A percentile compares a stretch with the other conserved stretches of the same genome.
Conservation (phyloP, 2,888 invertebrate species). For the Oxystoma pomonae region DNA sequence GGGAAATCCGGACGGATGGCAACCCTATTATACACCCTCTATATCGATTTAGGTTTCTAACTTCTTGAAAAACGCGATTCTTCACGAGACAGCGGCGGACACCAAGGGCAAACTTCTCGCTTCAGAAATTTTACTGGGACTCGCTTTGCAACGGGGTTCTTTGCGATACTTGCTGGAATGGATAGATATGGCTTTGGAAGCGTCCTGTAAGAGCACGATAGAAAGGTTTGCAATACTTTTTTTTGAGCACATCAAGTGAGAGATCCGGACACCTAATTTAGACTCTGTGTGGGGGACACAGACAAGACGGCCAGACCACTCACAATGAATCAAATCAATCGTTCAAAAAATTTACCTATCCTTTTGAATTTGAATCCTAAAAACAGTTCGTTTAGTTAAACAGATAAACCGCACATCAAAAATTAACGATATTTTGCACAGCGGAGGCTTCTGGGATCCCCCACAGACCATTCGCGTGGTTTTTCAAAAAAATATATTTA, state of each 20-base stretch:
- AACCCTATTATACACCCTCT: too few relatives aligned
- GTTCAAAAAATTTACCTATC: background rate
- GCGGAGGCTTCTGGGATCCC: too few relatives aligned
- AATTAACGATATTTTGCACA: too few relatives aligned
- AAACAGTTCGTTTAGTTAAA: background rate
- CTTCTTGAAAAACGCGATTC: constrained; percentile 52
- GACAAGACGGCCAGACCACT: too few relatives aligned
- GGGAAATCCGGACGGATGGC: too few relatives aligned
- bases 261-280: too few relatives aligned
- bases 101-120: constrained; percentile 45
- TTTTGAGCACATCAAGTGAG: too few relatives aligned
- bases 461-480: too few relatives aligned
- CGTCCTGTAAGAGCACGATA: constrained; percentile 28
- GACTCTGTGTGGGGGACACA: too few relatives aligned
- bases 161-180: constrained; percentile 57
- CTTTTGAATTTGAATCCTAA: background rate
- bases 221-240: too few relatives aligned
- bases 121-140: constrained; percentile 53
- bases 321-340: too few relatives aligned
- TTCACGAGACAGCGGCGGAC: constrained; percentile 52
- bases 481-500: too few relatives aligned
- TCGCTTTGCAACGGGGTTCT: constrained; percentile 58
- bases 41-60: constrained; percentile 23
- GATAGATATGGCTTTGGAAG: constrained; percentile 57
- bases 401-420: background rate